Conservation (phyloP, 2,113 vertebrate genomes). For the Ceyx melanurus region DNA sequence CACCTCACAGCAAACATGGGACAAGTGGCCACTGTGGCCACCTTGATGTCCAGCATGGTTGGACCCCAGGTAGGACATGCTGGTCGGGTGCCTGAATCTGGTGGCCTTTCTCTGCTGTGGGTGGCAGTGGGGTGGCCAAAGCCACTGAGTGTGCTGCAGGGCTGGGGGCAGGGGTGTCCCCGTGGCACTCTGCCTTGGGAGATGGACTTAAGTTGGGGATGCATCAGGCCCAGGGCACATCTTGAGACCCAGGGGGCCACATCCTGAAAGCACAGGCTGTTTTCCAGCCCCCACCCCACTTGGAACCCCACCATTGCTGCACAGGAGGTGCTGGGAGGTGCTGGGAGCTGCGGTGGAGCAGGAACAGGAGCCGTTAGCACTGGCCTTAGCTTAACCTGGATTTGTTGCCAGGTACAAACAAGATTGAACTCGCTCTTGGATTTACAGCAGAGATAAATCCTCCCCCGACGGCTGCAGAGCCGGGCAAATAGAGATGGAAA, state of each 20-base stretch:
- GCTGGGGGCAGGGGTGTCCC: not conserved
- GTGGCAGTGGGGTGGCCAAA: not conserved
- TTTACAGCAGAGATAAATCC: conserved; percentile 13
- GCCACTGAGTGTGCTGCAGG: not conserved
- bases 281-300: not conserved
- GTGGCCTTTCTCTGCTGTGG: not conserved
- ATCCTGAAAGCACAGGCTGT: not conserved
- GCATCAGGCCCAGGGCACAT: rapidly evolving
- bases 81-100: not conserved
- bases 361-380: not conserved
- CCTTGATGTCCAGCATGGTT: not conserved
- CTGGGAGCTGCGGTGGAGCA: not conserved
- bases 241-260: not conserved
- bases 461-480: not conserved
- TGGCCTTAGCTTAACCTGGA: not conserved
- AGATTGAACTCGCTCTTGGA: not conserved
- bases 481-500: not conserved
- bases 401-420: conserved; percentile 1
- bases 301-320: not conserved
- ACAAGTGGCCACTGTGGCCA: rapidly evolving
- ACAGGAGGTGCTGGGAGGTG: not conserved
- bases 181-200: not conserved
- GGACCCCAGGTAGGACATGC: rapidly evolving
- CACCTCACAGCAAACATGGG: not conserved
- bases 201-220: rapidly evolving